phyloP scores from a whole-genome alignment of 2,113 vertebrate genomes.

The Ginglymostoma cirratum region DNA sequence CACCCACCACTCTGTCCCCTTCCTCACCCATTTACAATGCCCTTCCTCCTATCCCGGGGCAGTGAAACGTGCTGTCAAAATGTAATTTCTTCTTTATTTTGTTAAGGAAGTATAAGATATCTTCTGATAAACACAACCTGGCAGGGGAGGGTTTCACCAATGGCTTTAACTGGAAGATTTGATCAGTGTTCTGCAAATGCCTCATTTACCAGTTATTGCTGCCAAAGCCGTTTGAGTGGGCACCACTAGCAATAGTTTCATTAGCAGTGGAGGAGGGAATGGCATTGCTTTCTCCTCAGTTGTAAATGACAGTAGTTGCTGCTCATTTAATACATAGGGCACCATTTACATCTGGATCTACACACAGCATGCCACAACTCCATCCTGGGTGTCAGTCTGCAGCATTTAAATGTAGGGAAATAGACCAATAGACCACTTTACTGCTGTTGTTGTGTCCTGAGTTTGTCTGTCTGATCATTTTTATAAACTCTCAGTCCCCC shows the following conservation, averaged over 20 bases:
- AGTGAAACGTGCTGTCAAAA: background rate
- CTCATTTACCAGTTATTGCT: background rate
- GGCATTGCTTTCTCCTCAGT: background rate
- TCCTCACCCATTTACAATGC: too few species aligned
- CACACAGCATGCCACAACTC: fast-evolving
- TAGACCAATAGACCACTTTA: too few species aligned
- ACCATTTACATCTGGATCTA: background rate
- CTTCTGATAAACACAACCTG: background rate
- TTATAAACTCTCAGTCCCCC: background rate
- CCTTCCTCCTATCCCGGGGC: background rate
- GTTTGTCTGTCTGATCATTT: background rate
- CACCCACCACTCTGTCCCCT: too few species aligned
- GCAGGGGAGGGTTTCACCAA: too few species aligned
- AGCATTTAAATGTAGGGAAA: background rate
- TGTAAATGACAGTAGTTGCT: background rate
- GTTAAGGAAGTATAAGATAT: too few species aligned
- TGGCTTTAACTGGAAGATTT: background rate
- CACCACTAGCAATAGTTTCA: background rate
- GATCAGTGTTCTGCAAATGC: background rate
- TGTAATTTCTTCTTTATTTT: background rate
- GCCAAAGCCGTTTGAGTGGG: background rate
- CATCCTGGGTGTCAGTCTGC: background rate
- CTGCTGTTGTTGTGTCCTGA: constrained; percentile 23
- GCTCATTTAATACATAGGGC: background rate
- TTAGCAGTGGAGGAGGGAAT: too few species aligned